Conservation (phyloP, 2,888 invertebrate species). For the Harmothoe impar region DNA sequence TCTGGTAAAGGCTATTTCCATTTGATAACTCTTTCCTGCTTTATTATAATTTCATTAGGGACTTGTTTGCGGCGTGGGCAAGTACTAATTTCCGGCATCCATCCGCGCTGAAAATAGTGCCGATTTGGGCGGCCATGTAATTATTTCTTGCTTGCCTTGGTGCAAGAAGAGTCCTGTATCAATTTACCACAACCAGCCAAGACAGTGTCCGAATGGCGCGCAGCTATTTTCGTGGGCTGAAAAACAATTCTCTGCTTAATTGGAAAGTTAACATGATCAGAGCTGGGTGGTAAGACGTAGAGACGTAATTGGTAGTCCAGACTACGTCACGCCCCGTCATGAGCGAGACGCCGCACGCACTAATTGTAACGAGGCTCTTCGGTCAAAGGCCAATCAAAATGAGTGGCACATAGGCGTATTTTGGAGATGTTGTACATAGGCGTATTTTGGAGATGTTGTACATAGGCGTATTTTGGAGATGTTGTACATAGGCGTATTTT, state of each 20-base stretch:
- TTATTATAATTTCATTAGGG: too few relatives aligned
- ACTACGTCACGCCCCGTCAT: background rate
- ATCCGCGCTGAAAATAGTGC: background rate
- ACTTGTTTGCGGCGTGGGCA: background rate
- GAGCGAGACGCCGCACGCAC: background rate
- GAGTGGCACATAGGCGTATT: too few relatives aligned
- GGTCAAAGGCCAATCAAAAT: background rate
- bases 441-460: too few relatives aligned
- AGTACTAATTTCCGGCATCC: background rate
- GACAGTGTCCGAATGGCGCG: background rate
- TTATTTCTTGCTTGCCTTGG: background rate
- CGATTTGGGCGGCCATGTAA: background rate
- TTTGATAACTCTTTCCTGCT: too few relatives aligned
- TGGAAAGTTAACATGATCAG: constrained; percentile 41
- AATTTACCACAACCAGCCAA: background rate
- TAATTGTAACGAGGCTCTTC: background rate
- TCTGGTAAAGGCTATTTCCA: too few relatives aligned
- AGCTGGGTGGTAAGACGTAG: background rate
- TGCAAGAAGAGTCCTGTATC: background rate
- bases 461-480: too few relatives aligned
- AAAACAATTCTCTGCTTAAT: constrained; percentile 51
- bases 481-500: too few relatives aligned
- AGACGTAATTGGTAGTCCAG: background rate
- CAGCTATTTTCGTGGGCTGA: background rate
- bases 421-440: too few relatives aligned